Base-by-base conservation (phyloP, 2,797 vertebrate species). In the Helostoma temminkii region DNA sequence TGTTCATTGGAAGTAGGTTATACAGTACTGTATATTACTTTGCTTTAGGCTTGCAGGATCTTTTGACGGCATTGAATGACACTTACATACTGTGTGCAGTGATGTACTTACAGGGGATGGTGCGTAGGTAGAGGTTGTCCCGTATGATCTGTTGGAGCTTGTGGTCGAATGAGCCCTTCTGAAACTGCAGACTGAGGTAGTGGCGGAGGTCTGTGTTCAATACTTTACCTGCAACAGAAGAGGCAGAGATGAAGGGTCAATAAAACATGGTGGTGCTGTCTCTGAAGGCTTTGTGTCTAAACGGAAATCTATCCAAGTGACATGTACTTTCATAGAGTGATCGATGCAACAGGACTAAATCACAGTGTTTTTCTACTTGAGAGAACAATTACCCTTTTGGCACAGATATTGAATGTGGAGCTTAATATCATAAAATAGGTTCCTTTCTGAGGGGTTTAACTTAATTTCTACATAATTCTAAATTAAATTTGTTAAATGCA, bases 91-190 rank as follows among this genome's bases (percentile, higher is more conserved):
- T 15, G 39, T 9, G 11, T 42, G 28, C 5, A 12, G 0, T 0
- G 26, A 8, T 9, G 45, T 58, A 97, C 97, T 97, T 92, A 99
- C 98, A 99, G 76, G 98, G 98, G 89, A 99, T 98, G 82, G 98
- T 99, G 92, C 98, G 96, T 82, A 99, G 90, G 92, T 99, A 99
- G 84, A 99, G 96, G 91, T 99, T 99, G 92, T 99, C 98, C 87
- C 98, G 95, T 90, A 99, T 99, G 80, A 99, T 95, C 93, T 99
- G 98, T 83, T 99, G 98, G 11, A 99, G 96, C 87, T 99, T 98
- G 91, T 99, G 97, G 91, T 99, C 98, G 92, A 97, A 87, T 0
- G 96, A 98, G 86, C 97, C 98, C 89, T 99, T 99, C 94, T 98
- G 97, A 91, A 99, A 99, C 93, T 99, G 97, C 88, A 99, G 94